Base-by-base conservation (phyloP, 2,888 invertebrate genomes). In the Rhyacophila evoluta region DNA sequence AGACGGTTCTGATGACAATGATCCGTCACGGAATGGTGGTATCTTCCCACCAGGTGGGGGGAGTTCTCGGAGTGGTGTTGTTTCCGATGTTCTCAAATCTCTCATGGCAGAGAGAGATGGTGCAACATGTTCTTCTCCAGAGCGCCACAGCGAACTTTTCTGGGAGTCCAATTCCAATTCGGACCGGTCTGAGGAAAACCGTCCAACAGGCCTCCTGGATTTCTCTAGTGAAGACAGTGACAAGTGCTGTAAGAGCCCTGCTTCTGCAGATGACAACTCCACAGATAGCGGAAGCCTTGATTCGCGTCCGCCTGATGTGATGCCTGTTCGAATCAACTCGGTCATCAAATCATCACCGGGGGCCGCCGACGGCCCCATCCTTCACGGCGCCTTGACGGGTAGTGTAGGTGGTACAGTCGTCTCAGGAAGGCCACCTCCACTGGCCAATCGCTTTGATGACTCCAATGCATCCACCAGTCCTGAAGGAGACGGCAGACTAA, bases 131-230 rank as follows among this genome's bases (percentile, higher is more conserved):
- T 88, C 87, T 0, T 88, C 88, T 0, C 88, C 89, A 0, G 89
- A 89, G 75, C 84, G 88, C 1, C 86, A 87, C 74, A 84, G 87
- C 0, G 89, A 89, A 72, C 80, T 89, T 25, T 90, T 88, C 82
- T 90, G 90, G 89, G 89, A 90, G 81, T 87, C 87, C 0, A 88
- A 87, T 72, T 88, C 88, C 0, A 85, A 87, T 0, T 87, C 88
- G 0, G 88, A 87, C 77, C 85, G 88, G 15, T 87, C 86, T 0
- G 89, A 88, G 6, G 80, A 80, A 75, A 86, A 86, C 0, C 72
- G 74, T 5, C 78, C 79, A 3, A 74, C 81, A 5, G 78, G 78
- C 15, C 72, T 82, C 10, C 79, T 88, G 28, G 88, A 89, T 74
- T 89, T 87, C 78, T 89, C 89, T 82, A 89, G 88, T 78, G 89